Conservation (phyloP, 2,113 vertebrate genomes). For the Ptilonorhynchus violaceus region DNA sequence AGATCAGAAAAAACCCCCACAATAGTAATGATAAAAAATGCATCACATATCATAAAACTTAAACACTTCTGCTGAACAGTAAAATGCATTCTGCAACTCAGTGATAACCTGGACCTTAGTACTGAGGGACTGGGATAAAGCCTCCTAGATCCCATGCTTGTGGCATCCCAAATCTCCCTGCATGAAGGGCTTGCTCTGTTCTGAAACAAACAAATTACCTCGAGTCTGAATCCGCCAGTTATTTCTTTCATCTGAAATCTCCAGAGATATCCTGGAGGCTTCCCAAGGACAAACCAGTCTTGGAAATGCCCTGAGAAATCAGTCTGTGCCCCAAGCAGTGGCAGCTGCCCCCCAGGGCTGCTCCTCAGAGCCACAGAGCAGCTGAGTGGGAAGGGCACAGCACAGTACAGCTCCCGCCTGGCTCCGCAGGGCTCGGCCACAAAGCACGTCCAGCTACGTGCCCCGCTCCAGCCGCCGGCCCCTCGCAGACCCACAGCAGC, state of each 20-base stretch:
- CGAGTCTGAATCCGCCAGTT: background rate
- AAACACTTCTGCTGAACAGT: background rate
- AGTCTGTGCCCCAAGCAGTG: rapidly evolving
- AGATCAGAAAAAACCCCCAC: background rate
- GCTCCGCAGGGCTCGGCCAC: rapidly evolving
- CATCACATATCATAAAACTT: background rate
- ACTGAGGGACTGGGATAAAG: background rate
- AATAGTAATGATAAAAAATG: background rate
- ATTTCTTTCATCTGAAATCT: background rate
- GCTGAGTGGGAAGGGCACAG: background rate
- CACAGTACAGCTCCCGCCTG: background rate
- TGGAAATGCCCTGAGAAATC: background rate
- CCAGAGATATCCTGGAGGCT: background rate
- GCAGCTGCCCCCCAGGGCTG: background rate
- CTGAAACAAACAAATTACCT: background rate
- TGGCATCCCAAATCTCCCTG: background rate
- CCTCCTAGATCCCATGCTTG: background rate
- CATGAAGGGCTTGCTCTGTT: background rate
- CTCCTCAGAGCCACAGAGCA: background rate
- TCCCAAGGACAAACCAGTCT: background rate
- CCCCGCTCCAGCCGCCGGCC: background rate
- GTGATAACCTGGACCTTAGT: background rate
- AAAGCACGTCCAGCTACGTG: rapidly evolving
- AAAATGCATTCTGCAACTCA: background rate
- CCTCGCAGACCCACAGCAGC: rapidly evolving